Percentiles rank a stretch among this genome's conserved stretches.
Evolutionary conservation across 2,888 invertebrate species (phyloP).

Genomic region (Nysson spinosus): DNA sequence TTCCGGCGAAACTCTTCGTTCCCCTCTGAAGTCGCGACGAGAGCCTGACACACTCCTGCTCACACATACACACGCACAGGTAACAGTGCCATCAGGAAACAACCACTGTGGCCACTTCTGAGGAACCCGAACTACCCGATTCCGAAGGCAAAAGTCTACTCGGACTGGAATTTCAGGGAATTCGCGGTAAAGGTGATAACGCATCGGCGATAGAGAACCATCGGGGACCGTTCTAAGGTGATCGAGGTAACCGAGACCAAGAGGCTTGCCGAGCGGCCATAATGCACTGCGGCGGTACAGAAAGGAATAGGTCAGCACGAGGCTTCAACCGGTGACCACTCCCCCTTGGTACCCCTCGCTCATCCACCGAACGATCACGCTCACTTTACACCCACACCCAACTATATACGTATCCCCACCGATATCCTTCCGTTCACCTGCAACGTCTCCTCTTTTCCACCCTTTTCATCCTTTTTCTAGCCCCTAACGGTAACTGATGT

Average conservation of each 20-base stretch:
- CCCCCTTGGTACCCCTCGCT: constrained; percentile 71
- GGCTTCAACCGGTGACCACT: constrained; percentile 74
- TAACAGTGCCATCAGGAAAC: constrained; percentile 42
- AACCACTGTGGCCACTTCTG: constrained; percentile 33
- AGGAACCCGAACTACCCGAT: not conserved
- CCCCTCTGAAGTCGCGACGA: constrained; percentile 34
- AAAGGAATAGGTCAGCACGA: constrained; percentile 76
- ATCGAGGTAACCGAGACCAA: constrained; percentile 45
- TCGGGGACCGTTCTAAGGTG: constrained; percentile 45
- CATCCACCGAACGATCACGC: constrained; percentile 67
- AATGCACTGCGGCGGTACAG: constrained; percentile 74
- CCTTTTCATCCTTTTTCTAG: not conserved
- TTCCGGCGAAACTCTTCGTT: constrained; percentile 51
- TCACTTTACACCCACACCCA: constrained; percentile 71
- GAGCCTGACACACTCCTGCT: constrained; percentile 40
- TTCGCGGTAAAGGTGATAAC: constrained; percentile 4
- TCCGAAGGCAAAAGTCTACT: not conserved
- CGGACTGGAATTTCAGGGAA: not conserved
- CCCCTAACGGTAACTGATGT: not conserved
- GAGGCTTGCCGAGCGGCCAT: constrained; percentile 71
- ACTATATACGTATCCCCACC: constrained; percentile 34
- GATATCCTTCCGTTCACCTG: constrained; percentile 42
- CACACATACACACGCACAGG: constrained; percentile 20
- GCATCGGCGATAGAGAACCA: constrained; percentile 23
- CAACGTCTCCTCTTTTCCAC: not conserved